phyloP scores from a whole-genome alignment of 2,888 invertebrate genomes.

The Dicyrtoma fusca region DNA sequence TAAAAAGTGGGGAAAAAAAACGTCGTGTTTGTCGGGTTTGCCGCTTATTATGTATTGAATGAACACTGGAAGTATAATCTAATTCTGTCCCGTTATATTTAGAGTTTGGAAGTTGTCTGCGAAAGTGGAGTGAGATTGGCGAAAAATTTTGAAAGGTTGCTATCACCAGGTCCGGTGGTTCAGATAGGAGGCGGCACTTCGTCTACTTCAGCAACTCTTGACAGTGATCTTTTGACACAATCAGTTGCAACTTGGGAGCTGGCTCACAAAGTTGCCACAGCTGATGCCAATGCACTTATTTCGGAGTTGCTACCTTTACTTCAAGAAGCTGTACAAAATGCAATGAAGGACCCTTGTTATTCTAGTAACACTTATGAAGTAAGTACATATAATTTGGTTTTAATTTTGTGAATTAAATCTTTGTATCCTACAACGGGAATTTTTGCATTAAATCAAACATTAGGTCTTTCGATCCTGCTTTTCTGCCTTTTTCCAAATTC shows the following conservation, averaged over 20 bases:
- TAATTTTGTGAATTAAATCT: background rate
- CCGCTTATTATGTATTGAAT: no score
- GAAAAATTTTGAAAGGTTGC: conserved; percentile 55
- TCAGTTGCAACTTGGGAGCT: conserved; percentile 56
- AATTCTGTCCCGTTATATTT: no score
- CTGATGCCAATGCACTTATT: conserved; percentile 55
- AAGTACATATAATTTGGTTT: background rate
- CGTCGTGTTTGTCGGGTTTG: no score
- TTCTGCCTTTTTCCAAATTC: conserved; percentile 57
- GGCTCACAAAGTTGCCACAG: conserved; percentile 53
- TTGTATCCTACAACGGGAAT: no score
- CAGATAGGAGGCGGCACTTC: conserved; percentile 36
- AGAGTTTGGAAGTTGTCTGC: conserved; percentile 56
- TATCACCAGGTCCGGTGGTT: conserved; percentile 49
- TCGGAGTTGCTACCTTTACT: conserved; percentile 55
- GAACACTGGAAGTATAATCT: no score
- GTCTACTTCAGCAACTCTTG: conserved; percentile 49
- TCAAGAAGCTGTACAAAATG: conserved; percentile 55
- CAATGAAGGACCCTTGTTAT: conserved; percentile 54
- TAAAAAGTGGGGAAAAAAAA: no score
- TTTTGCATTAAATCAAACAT: background rate
- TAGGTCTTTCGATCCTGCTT: conserved; percentile 57
- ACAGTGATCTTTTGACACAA: conserved; percentile 55
- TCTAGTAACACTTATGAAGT: conserved; percentile 55
- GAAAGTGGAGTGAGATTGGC: conserved; percentile 54